A percentile compares a stretch with the other conserved stretches of the same genome.
These are phyloP conservation scores for Eunapius fragilis DNA, from an alignment of 37 sponge, comb jelly and placozoan genomes.

Conservation along the genomic window DNA sequence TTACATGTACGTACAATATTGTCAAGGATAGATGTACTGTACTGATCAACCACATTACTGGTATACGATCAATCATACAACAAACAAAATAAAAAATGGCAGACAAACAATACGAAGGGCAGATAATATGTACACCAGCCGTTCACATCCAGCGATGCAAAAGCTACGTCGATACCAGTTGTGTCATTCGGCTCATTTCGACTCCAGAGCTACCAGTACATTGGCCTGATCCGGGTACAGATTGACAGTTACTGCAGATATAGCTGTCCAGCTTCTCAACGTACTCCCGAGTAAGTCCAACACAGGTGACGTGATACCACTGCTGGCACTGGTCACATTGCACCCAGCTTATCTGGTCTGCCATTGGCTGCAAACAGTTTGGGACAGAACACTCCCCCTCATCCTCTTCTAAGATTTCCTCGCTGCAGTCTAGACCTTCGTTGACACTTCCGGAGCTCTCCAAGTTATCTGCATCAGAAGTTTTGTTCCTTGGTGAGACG, in stretches of 20 bases:
- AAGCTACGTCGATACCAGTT: not conserved
- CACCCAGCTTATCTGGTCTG: slow-evolving; percentile 85
- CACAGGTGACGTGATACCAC: slow-evolving; percentile 92
- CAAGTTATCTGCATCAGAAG: not conserved
- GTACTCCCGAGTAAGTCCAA: slow-evolving; percentile 72
- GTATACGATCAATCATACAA: not conserved
- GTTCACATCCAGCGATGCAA: not conserved
- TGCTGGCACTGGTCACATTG: slow-evolving; percentile 93
- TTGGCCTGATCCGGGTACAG: not conserved
- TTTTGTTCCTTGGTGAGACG: not conserved
- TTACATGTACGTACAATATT: too few species aligned
- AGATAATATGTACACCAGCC: not conserved
- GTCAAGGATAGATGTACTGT: too few species aligned
- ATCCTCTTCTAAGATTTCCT: slow-evolving; percentile 52
- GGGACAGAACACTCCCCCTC: slow-evolving; percentile 71
- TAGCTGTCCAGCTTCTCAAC: slow-evolving; percentile 83
- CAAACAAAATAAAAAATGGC: not conserved
- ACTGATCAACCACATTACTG: too few species aligned
- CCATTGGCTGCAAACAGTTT: slow-evolving; percentile 71
- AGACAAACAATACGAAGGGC: not conserved
- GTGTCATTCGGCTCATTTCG: not conserved
- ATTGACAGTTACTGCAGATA: slow-evolving; percentile 61
- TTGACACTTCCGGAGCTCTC: not conserved
- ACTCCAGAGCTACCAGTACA: not conserved
- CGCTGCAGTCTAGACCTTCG: slow-evolving; percentile 39